Conservation (phyloP, 2,113 vertebrate species). For the Argyrosomus japonicus region DNA sequence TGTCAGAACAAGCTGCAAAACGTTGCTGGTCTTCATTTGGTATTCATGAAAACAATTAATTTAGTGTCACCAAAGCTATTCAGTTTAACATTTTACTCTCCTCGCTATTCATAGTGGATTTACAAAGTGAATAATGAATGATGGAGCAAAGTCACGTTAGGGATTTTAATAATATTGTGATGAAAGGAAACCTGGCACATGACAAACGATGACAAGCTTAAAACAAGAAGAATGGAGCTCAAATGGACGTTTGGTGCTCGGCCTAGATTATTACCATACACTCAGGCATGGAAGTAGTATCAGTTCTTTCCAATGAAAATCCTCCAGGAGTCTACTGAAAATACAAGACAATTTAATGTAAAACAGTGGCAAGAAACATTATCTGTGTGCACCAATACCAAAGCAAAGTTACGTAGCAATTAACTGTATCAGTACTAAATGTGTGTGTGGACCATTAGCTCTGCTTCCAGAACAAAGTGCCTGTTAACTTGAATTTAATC, state of each 20-base stretch:
- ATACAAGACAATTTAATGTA: neutral
- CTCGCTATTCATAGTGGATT: conserved; percentile 32
- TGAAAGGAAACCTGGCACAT: conserved; percentile 49
- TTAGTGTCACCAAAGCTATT: conserved; percentile 30
- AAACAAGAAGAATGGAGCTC: conserved; percentile 18
- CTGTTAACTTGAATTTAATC: neutral
- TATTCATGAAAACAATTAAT: conserved; percentile 48
- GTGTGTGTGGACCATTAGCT: neutral
- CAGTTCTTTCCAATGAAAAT: neutral
- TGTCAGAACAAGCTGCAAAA: conserved; percentile 42
- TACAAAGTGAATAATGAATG: conserved; percentile 40
- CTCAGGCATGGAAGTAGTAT: neutral
- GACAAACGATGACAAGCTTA: conserved; percentile 24
- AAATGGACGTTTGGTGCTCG: neutral
- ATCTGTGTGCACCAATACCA: neutral
- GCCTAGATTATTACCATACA: neutral
- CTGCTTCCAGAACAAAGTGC: no score
- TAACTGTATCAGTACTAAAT: neutral
- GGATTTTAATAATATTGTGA: conserved; percentile 56
- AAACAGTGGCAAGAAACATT: neutral
- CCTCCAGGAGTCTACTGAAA: neutral
- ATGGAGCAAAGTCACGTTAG: conserved; percentile 48
- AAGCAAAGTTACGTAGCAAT: neutral
- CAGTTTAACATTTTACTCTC: conserved; percentile 26
- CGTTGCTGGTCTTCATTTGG: conserved; percentile 20